These are phyloP conservation scores for Proteles cristata DNA, from an alignment of 2,113 vertebrate species.

Conservation along the genomic window DNA sequence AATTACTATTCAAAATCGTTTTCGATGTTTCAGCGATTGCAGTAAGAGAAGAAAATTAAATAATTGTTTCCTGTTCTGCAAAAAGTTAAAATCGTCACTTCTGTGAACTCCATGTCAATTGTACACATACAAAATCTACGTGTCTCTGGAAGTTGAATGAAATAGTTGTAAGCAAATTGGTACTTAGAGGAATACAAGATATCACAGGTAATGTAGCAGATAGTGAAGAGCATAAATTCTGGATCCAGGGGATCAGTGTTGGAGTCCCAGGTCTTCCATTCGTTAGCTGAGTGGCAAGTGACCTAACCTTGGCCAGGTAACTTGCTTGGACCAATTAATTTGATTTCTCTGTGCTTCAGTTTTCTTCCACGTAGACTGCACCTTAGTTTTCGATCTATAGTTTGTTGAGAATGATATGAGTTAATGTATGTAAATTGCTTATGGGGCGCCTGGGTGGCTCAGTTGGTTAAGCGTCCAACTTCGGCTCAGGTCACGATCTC, in stretches of 20 bases:
- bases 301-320: background rate
- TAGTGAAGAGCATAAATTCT: background rate
- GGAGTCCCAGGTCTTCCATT: background rate
- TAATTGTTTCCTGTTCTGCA: background rate
- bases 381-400: background rate
- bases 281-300: background rate
- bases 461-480: too few relatives aligned
- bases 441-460: too few relatives aligned
- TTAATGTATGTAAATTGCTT: background rate
- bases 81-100: conserved; percentile 33
- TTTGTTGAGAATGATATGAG: background rate
- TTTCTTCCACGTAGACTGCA: background rate
- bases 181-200: background rate
- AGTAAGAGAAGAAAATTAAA: conserved; percentile 42
- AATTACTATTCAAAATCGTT: background rate
- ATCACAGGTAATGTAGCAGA: background rate
- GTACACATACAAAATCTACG: background rate
- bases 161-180: background rate
- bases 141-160: background rate
- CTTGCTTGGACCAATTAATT: background rate
- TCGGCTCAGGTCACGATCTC: too few relatives aligned
- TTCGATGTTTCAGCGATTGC: background rate
- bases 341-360: background rate
- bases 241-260: background rate
- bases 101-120: background rate